Percentiles rank a stretch among this genome's conserved stretches.
These are phyloP conservation scores for Stegodyphus mimosarum DNA, from an alignment of 1,140 invertebrate species.

Conservation along the genomic window DNA sequence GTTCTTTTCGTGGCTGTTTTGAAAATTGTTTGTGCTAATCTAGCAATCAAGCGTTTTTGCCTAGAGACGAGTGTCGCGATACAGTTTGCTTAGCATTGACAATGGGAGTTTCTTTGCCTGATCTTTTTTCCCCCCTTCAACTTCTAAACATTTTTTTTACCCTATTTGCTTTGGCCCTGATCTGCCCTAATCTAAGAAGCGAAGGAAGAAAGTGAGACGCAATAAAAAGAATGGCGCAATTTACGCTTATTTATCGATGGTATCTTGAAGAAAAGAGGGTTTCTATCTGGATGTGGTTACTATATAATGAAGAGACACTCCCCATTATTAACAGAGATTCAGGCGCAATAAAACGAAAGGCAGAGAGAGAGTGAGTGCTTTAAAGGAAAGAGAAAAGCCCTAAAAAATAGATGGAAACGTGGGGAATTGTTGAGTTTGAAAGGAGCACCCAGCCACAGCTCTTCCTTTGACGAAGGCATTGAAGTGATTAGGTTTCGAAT, in stretches of 20 bases:
- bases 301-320: slow-evolving; percentile 60
- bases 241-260: slow-evolving; percentile 60
- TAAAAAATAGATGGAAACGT: slow-evolving; percentile 51
- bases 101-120: slow-evolving; percentile 23
- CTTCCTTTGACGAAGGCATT: slow-evolving; percentile 54
- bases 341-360: slow-evolving; percentile 53
- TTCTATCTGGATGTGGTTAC: slow-evolving; percentile 59
- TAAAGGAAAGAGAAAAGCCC: slow-evolving; percentile 60
- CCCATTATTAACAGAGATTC: slow-evolving; percentile 59
- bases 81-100: slow-evolving; percentile 54
- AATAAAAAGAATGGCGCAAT: slow-evolving; percentile 60
- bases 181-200: slow-evolving; percentile 55
- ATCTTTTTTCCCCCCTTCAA: slow-evolving; percentile 13
- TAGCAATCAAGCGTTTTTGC: slow-evolving; percentile 60
- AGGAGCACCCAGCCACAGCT: slow-evolving; percentile 31
- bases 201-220: slow-evolving; percentile 33
- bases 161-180: slow-evolving; percentile 54
- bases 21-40: slow-evolving; percentile 56
- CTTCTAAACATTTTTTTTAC: slow-evolving; percentile 3
- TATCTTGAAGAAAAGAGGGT: slow-evolving; percentile 33
- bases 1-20: slow-evolving; percentile 36
- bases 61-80: slow-evolving; percentile 22
- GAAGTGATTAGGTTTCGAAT: slow-evolving; percentile 61
- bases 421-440: slow-evolving; percentile 28
- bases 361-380: slow-evolving; percentile 40